These are phyloP conservation scores for Hippocampus guttulatus DNA, from an alignment of 2,113 vertebrate species.

Conservation along the genomic window DNA sequence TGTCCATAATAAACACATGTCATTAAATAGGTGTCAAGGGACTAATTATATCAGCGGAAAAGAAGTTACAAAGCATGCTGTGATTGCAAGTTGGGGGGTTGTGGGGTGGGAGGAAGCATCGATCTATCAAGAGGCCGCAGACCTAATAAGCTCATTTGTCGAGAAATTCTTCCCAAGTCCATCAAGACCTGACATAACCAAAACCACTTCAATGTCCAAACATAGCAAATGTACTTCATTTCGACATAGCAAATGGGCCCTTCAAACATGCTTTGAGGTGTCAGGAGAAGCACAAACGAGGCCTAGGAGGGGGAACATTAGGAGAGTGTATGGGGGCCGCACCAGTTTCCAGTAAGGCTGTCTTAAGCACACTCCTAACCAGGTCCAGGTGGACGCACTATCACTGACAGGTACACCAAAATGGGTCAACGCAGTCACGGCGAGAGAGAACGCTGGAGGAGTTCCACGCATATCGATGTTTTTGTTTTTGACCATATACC, in stretches of 20 bases:
- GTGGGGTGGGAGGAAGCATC: slow-evolving; percentile 47
- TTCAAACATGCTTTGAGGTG: slow-evolving; percentile 47
- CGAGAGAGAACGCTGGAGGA: slow-evolving; percentile 9
- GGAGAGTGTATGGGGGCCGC: slow-evolving; percentile 32
- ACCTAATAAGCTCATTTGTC: slow-evolving; percentile 29
- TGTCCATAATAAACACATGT: slow-evolving; percentile 73
- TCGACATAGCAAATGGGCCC: slow-evolving; percentile 53
- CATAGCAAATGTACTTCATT: slow-evolving; percentile 63
- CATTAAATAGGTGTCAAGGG: slow-evolving; percentile 64
- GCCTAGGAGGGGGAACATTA: slow-evolving; percentile 31
- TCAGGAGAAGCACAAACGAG: slow-evolving; percentile 19
- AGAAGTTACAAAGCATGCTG: slow-evolving; percentile 59
- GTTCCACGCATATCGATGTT: slow-evolving; percentile 14
- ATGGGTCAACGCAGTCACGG: slow-evolving; percentile 53
- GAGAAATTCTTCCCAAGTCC: slow-evolving; percentile 47
- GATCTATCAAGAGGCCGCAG: slow-evolving; percentile 57
- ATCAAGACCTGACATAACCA: slow-evolving; percentile 55
- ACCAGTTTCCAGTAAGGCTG: slow-evolving; percentile 17
- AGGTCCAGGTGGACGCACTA: slow-evolving; percentile 58
- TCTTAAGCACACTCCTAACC: slow-evolving; percentile 54
- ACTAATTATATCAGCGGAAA: slow-evolving; percentile 76
- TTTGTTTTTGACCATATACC: slow-evolving; percentile 1
- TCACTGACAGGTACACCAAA: slow-evolving; percentile 46
- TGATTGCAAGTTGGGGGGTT: slow-evolving; percentile 45
- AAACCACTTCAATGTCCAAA: slow-evolving; percentile 44